These are phyloP conservation scores for Phengaris alcon DNA, from an alignment of 2,888 invertebrate species.

Conservation along the genomic window DNA sequence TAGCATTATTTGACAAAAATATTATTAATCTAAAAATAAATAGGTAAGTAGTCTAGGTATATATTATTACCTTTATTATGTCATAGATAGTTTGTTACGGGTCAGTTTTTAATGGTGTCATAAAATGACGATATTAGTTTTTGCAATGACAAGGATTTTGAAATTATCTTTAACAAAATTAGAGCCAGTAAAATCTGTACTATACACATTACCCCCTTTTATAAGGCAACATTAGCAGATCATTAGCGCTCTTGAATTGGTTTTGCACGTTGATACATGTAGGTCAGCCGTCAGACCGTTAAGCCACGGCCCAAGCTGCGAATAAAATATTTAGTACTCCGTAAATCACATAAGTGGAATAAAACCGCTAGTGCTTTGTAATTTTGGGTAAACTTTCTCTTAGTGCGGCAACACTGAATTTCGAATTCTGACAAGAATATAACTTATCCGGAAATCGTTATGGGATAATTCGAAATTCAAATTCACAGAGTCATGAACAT, in stretches of 20 bases:
- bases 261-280: constrained; percentile 44
- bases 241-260: constrained; percentile 36
- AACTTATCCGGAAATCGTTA: background rate
- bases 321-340: constrained; percentile 2
- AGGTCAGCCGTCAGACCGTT: constrained; percentile 28
- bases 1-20: no score
- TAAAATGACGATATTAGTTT: background rate
- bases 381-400: constrained; percentile 19
- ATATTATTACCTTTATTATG: no score
- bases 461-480: background rate
- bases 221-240: constrained; percentile 11
- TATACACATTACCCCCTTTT: constrained; percentile 14
- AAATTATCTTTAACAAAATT: background rate
- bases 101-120: background rate
- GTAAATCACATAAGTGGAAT: constrained; percentile 27
- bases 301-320: constrained; percentile 6
- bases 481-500: background rate
- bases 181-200: background rate
- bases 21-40: no score
- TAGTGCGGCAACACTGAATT: constrained; percentile 3
- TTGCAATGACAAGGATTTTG: background rate
- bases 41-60: no score
- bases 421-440: background rate
- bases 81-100: no score
- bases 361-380: constrained; percentile 19